phyloP scores from a whole-genome alignment of 92 coral and sea anemone species.

The Zoanthus sansibaricus region DNA sequence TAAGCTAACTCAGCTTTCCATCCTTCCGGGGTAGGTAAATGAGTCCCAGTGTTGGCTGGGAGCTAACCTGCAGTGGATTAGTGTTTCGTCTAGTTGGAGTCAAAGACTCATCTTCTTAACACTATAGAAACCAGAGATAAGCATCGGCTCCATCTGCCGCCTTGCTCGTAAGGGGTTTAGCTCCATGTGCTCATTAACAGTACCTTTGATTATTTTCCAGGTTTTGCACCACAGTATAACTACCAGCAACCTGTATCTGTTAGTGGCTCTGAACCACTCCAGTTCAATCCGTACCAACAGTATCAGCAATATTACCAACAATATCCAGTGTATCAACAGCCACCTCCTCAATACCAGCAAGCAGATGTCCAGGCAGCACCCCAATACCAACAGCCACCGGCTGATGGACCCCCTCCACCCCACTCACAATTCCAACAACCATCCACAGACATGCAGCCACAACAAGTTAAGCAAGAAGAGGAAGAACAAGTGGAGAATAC shows the following conservation, averaged over 20 bases:
- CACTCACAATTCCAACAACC: constrained; percentile 23
- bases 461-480: neutral
- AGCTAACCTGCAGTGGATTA: no score
- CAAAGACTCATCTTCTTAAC: no score
- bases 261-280: constrained; percentile 46
- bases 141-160: neutral
- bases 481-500: neutral
- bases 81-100: no score
- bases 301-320: constrained; percentile 75
- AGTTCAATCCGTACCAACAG: constrained; percentile 57
- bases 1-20: no score
- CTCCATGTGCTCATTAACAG: neutral
- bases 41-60: no score
- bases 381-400: constrained; percentile 21
- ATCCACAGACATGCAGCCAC: neutral
- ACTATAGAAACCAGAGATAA: no score
- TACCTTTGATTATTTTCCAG: neutral
- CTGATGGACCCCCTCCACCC: constrained; percentile 13
- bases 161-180: neutral
- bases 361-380: constrained; percentile 16
- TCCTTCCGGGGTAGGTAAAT: no score
- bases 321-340: constrained; percentile 57
- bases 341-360: constrained; percentile 57
- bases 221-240: constrained; percentile 16
- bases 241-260: constrained; percentile 54